Evolutionary conservation across 2,888 invertebrate species (phyloP), one percentile per base, ranked within the genome.

Genomic region (Oasisia sp.): DNA sequence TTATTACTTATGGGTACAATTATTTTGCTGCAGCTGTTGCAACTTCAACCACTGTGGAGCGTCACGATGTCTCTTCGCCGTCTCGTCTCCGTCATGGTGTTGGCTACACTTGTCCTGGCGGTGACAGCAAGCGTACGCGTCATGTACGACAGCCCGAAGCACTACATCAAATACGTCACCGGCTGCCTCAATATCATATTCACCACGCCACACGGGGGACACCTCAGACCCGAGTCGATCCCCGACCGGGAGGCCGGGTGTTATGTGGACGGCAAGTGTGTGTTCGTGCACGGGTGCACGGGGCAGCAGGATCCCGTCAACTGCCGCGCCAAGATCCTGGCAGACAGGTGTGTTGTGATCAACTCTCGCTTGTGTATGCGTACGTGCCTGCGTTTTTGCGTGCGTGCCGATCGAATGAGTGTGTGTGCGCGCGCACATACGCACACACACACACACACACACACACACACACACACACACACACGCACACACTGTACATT

Each of bases 111-210:
- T 74, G 74, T 4, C 27, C 74, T 74, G 0, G 27, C n/a, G 27
- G 74, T 74, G n/a, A 74, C 74, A n/a, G 27, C 74, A n/a, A 74
- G 74, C 7, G n/a, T 74, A 27, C 74, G 7, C 7, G n/a, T 19
- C 74, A 19, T 27, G 74, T 74, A 74, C 74, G 74, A 74, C n/a
- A 74, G 74, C 74, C 19, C 27, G 74, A 74, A 74, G 92, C 32
- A 50, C 27, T 93, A 93, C 74, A 91, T 93, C 12, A 92, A 92
- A 89, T 93, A 94, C 90, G 90, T 90, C n/a, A 90, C 92, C 7
- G 93, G 93, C 5, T 89, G 89, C 14, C 89, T 93, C 45, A 93
- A 94, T 89, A n/a, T 94, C 50, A 93, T 94, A 91, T 14, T 94
- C 3, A 89, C 91, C n/a, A 92, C 92, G 4, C 93, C 94, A 12